A percentile compares a stretch with the other conserved stretches of the same genome.
phyloP scores from a whole-genome alignment of 2,888 invertebrate species.

The Scaptodrosophila latifasciaeformis region DNA sequence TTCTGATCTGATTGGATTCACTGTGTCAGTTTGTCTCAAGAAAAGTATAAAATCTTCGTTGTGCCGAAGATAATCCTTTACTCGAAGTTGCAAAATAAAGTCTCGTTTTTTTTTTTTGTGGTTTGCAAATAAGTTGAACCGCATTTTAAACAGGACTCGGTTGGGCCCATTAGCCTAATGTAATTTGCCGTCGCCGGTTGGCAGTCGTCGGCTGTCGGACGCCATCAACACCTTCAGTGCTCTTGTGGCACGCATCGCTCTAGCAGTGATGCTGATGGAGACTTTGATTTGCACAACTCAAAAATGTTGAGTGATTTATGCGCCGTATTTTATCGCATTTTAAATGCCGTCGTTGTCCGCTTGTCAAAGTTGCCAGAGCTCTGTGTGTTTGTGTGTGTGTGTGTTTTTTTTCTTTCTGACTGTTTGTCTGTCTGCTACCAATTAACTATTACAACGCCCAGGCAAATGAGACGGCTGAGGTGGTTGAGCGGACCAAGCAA shows the following conservation, averaged over 20 bases:
- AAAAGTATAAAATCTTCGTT: too few relatives aligned
- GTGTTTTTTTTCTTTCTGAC: not conserved
- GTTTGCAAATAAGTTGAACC: slow-evolving; percentile 35
- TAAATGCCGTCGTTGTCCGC: too few relatives aligned
- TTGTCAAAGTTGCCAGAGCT: too few relatives aligned
- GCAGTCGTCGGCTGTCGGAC: not conserved
- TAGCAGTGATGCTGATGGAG: slow-evolving; percentile 9
- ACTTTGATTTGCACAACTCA: slow-evolving; percentile 52
- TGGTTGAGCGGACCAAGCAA: slow-evolving; percentile 45
- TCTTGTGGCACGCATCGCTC: too few relatives aligned
- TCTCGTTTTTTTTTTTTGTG: slow-evolving; percentile 4
- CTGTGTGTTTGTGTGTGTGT: not conserved
- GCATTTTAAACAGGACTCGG: slow-evolving; percentile 39
- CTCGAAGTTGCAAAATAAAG: too few relatives aligned
- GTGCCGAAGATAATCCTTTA: too few relatives aligned
- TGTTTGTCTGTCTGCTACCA: not conserved
- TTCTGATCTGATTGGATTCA: too few relatives aligned
- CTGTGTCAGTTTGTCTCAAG: too few relatives aligned
- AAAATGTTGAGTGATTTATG: slow-evolving; percentile 52
- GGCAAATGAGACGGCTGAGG: not conserved
- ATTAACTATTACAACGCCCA: too few relatives aligned
- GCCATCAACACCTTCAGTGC: slow-evolving; percentile 51
- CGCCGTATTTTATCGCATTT: not conserved
- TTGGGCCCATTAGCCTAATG: slow-evolving; percentile 48
- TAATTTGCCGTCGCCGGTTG: not conserved